Evolutionary conservation across 1,140 invertebrate species (phyloP), one percentile per base, ranked within the genome.

Genomic region (Formica exsecta): DNA sequence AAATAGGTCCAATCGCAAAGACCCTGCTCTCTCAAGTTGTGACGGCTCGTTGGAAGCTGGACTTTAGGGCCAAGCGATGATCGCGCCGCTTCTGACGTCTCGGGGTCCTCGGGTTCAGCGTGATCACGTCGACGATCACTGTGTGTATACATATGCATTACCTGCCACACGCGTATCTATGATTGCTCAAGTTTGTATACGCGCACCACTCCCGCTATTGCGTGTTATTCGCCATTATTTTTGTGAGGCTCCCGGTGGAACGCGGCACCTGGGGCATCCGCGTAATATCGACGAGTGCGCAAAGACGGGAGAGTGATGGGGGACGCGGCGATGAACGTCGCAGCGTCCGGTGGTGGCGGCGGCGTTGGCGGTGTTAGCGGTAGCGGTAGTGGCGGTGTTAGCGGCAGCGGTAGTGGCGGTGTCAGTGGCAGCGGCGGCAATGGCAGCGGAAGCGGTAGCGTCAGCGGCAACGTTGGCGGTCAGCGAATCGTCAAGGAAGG

Each of bases 401-500:
- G 41, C 13, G 44, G 22, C n/a, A 2, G 22, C 38, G 44, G 66
- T 7, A 22, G 38, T 5, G 11, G 9, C n/a, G 7, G 22, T 0
- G 22, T 11, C 13, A 2, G 41, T 5, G 9, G 11, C 41, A 13
- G 65, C 22, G 6, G 22, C 13, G 38, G 22, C 41, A n/a, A 48
- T 16, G 41, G 65, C 38, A 22, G 54, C 54, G 54, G 54, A 8
- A 22, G 54, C 19, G 54, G 92, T 91, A 88, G 93, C 93, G 92
- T 93, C 93, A 91, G 91, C 88, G 89, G 90, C 70, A 80, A 89
- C 65, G 36, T 86, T 88, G 91, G 89, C 68, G 88, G 89, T 88
- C 92, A 94, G 85, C 94, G 93, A 88, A 94, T 98, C 87, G 97
- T 98, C 61, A 98, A 98, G 95, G 97, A 98, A 94, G 97, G 97